Evolutionary conservation across 1,140 invertebrate species (phyloP).

Genomic region (Branchinecta lynchi): DNA sequence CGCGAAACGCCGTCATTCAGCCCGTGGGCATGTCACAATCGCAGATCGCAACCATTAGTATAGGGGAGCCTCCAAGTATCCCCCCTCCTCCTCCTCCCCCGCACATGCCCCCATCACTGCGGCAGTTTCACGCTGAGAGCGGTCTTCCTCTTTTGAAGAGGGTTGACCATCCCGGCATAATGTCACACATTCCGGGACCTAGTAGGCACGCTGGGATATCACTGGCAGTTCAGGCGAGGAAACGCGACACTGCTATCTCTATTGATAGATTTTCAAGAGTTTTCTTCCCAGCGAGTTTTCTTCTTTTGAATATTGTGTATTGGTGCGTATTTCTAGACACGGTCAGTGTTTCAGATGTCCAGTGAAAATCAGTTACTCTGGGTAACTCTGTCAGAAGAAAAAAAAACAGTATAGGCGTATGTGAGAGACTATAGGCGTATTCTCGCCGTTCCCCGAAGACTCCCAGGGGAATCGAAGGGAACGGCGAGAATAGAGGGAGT

Average conservation of each 20-base stretch:
- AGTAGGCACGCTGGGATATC: neutral
- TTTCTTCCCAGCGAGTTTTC: slow-evolving; percentile 82
- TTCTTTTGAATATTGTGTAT: slow-evolving; percentile 82
- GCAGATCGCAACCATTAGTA: neutral
- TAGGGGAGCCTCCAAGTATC: neutral
- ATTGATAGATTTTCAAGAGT: slow-evolving; percentile 92
- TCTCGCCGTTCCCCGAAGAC: too few species aligned
- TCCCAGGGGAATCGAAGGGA: too few species aligned
- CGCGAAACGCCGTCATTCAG: neutral
- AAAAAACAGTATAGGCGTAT: too few species aligned
- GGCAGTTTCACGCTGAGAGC: neutral
- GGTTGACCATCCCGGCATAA: neutral
- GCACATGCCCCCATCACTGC: neutral
- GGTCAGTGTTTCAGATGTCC: neutral
- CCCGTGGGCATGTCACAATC: neutral
- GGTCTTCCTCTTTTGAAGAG: neutral
- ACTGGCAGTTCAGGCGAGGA: neutral
- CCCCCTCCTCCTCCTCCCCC: neutral
- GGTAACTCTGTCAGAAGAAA: too few species aligned
- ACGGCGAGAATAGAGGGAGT: too few species aligned
- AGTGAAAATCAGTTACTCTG: too few species aligned
- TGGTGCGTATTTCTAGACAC: slow-evolving; percentile 43
- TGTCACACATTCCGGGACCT: neutral
- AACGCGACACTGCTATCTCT: neutral
- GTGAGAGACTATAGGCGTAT: too few species aligned